Evolutionary conservation across 2,113 vertebrate species (phyloP), one percentile per base, ranked within the genome.

Genomic region (Leucoraja erinaceus): DNA sequence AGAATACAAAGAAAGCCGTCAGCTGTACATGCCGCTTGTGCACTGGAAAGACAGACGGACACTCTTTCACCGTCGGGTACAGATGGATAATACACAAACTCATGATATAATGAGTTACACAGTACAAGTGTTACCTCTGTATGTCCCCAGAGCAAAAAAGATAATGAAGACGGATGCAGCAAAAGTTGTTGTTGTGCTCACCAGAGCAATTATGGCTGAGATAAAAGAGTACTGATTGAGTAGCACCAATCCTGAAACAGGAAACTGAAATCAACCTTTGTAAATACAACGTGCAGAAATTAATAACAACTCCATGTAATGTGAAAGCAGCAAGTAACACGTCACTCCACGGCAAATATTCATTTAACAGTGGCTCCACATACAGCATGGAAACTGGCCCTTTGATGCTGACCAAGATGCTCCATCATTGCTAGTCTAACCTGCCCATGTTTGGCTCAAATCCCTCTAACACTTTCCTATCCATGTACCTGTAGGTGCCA

Each of bases 161-260:
- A 88, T 63, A 14, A 88, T 66, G 83, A 63, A 88, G 31, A n/a
- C 5, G 16, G n/a, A n/a, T 18, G n/a, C 14, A 63, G 28, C 83
- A 88, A 66, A 88, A 14, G 83, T 31, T 66, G 28, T 66, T 31
- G 83, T 16, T 14, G 83, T 88, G 83, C 83, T 88, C 61, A 88
- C 83, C 59, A 88, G 59, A 66, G 83, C 83, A n/a, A 88, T n/a
- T 14, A 63, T n/a, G 18, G 83, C 63, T 63, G 83, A 10, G 22
- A 33, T 7, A 14, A 88, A 2, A 33, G 83, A 31, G 12, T 63
- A 63, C 14, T 31, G 10, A 88, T 88, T 56, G 56, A 88, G 59
- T 7, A 66, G 31, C 83, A 88, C 11, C 59, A 88, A 18, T 20
- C 56, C 83, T 88, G 83, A 88, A 88, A 88, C 11, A 88, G 16